Base-by-base conservation (phyloP, 2,888 invertebrate genomes). In the Sesia bembeciformis region DNA sequence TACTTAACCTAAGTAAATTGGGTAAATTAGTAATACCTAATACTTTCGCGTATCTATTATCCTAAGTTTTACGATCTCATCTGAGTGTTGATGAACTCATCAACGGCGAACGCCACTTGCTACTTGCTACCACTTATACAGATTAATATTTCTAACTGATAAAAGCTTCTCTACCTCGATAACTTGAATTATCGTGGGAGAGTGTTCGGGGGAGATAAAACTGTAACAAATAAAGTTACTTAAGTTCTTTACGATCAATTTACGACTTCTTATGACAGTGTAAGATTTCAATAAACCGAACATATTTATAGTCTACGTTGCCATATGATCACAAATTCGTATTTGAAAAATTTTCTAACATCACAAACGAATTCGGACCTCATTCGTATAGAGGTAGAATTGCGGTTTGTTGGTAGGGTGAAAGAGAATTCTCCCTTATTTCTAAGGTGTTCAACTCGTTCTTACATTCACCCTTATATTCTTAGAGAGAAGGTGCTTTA, bases 211-310 rank as follows among this genome's bases (percentile, higher is more conserved):
- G 23, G 46, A 46, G 46, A 46, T 46, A 46, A 71, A 74, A 75
- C 62, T 70, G 76, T 67, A 67, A 66, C 73, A 70, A 78, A 79
- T 72, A 74, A 71, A 69, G 72, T 74, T 68, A 73, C 70, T 71
- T 70, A 76, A 72, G 67, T 72, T 73, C 71, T 71, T 72, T 58
- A 60, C 66, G 74, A 78, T 74, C 78, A 78, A 81, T 79, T 82
- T 78, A 78, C 72, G 72, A 77, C 73, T 79, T 75, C 75, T 79
- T 81, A 83, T 81, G 78, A 79, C 76, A 76, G 78, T 81, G 74
- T 84, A 75, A 76, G 81, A 81, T 84, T 85, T 85, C 84, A 83
- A 84, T 86, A 85, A 77, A 79, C 72, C 70, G 72, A 80, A 82
- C 74, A 81, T 84, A 84, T 84, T 86, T 81, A 85, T 82, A 78